Evolutionary conservation across 1,140 invertebrate species (phyloP), one percentile per base, ranked within the genome.

Genomic region (Dendroctonus ponderosae): DNA sequence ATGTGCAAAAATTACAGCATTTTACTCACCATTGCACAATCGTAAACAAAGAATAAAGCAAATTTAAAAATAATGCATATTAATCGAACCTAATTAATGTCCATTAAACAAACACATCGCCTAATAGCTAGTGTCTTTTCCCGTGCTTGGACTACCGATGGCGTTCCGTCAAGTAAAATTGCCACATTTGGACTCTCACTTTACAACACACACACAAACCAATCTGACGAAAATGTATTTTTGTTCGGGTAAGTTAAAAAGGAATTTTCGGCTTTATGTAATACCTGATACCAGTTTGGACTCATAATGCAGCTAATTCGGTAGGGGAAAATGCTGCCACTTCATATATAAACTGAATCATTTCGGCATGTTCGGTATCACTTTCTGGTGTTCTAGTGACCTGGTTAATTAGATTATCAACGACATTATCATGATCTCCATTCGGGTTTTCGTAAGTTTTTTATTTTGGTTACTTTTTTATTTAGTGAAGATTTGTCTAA

Each of bases 381-480:
- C 52, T 51, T 15, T 52, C 62, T 53, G 39, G 58, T 60, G 66
- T 62, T 62, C 62, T 62, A 64, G 71, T 70, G 71, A 66, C 70
- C 69, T 59, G 58, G 42, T 64, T 52, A 51, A 48, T 67, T 61
- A 50, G 56, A 64, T 61, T 63, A 66, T 37, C 52, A 67, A 43
- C 52, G 40, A 40, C 50, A 15, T 63, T 57, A 15, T 46, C 39
- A 71, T 70, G 72, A 41, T 51, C 69, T 72, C 68, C 68, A 62
- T 75, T 64, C 72, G 71, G 69, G 57, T 62, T 54, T 56, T 75
- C 62, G 73, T 75, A 68, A 75, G 69, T 75, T 5, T 56, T 5
- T 6, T 53, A 6, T 53, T 53, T 14, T 7, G 51, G 6, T 53
- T 5, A 11, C 39, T 52, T 48, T 46, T 56, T 63, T 38, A 14